A percentile compares a stretch with the other conserved stretches of the same genome.
These are phyloP conservation scores for Hormaphis cornu DNA, from an alignment of 1,140 invertebrate species.

Conservation along the genomic window DNA sequence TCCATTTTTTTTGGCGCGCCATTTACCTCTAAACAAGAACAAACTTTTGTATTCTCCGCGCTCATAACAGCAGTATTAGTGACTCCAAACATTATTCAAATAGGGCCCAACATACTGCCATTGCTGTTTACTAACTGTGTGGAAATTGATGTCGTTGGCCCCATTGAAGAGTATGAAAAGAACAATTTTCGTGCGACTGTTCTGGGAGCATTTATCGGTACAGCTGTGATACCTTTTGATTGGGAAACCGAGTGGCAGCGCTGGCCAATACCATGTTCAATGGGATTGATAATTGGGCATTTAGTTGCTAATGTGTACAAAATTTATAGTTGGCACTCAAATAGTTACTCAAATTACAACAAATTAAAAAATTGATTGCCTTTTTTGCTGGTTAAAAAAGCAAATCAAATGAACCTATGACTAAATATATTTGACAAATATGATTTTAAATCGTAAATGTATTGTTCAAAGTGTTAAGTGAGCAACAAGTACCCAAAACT, in stretches of 20 bases:
- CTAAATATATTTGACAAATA: too few species aligned
- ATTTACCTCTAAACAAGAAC: slow-evolving; percentile 52
- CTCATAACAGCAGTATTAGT: slow-evolving; percentile 57
- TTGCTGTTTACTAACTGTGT: slow-evolving; percentile 51
- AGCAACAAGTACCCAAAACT: too few species aligned
- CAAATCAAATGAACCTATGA: too few species aligned
- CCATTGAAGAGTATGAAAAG: neutral
- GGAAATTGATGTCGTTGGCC: slow-evolving; percentile 42
- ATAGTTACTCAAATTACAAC: neutral
- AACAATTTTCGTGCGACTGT: slow-evolving; percentile 45
- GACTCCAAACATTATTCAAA: slow-evolving; percentile 53
- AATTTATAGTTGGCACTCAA: slow-evolving; percentile 21
- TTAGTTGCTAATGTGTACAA: slow-evolving; percentile 20
- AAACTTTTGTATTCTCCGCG: slow-evolving; percentile 61
- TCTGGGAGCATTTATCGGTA: slow-evolving; percentile 78
- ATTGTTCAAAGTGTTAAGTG: too few species aligned
- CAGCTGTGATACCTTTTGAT: slow-evolving; percentile 78
- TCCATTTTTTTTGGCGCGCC: slow-evolving; percentile 68
- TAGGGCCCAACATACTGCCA: slow-evolving; percentile 47
- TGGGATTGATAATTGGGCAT: slow-evolving; percentile 57
- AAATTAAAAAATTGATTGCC: too few species aligned
- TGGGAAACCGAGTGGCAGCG: slow-evolving; percentile 85
- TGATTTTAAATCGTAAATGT: too few species aligned
- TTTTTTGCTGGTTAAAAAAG: too few species aligned
- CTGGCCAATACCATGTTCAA: slow-evolving; percentile 68